Base-by-base conservation (phyloP, 1,140 invertebrate genomes). In the Leptopilina clavipes region DNA sequence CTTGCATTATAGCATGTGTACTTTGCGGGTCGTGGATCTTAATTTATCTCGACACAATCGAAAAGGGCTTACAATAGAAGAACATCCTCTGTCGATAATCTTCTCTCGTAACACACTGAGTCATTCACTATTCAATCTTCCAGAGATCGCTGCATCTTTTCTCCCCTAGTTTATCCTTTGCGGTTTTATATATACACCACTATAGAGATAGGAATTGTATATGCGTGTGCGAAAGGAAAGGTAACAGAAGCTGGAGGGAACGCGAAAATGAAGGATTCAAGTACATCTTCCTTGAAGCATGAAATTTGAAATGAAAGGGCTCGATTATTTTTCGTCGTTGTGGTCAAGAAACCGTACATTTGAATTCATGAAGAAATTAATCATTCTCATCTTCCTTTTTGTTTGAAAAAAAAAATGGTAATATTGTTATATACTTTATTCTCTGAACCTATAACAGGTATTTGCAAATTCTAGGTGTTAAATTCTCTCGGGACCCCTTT, bases 51-150 rank as follows among this genome's bases (percentile, higher is more conserved):
- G 37, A 14, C 70, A 19, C 37, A 71, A 71, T 44, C 70, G 70
- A 44, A 18, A 45, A 31, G 25, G 37, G 37, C 37, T n/a, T 48
- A 48, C 43, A 48, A 72, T 48, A 72, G 71, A 48, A 48, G 71
- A 72, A 25, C 44, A 48, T 48, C 45, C 43, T 72, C 71, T 72
- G 43, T 72, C 40, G 19, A 72, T 44, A 44, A 48, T 48, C 71
- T 25, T 48, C n/a, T 43, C 70, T 71, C 37, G n/a, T 45, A 45
- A 40, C 70, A 40, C 70, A 48, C 22, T 25, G 71, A 72, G 17
- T 72, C 71, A 72, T 72, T 72, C 45, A 48, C 71, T 72, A 72
- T 72, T 72, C 71, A 48, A 72, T 72, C 71, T 72, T 72, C 45
- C 71, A 25, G 71, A 44, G 71, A 48, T 44, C 70, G 71, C 40